These are phyloP conservation scores for Miichthys miiuy DNA, from an alignment of 2,797 vertebrate species.

Conservation along the genomic window DNA sequence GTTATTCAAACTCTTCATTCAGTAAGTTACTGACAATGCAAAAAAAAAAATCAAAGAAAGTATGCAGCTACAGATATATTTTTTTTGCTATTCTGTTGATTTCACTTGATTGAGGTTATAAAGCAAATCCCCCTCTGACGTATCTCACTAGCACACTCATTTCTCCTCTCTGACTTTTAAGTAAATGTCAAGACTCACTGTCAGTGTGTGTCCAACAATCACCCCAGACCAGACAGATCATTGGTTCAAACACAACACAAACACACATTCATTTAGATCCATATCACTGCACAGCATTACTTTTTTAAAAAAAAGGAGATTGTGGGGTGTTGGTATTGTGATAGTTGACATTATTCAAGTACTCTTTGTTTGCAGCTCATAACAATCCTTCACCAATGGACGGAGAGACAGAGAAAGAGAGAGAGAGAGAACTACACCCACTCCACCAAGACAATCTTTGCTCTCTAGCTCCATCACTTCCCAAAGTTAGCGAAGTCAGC, in stretches of 20 bases:
- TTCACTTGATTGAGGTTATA: constrained; percentile 80
- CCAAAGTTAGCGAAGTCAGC: constrained; percentile 99
- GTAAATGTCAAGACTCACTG: constrained; percentile 50
- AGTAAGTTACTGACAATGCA: constrained; percentile 59
- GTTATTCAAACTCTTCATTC: constrained; percentile 65
- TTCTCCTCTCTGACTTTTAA: constrained; percentile 50
- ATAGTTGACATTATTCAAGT: constrained; percentile 87
- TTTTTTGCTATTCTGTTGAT: constrained; percentile 75
- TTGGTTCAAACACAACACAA: constrained; percentile 72
- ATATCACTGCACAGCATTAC: constrained; percentile 60
- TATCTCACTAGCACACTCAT: constrained; percentile 62
- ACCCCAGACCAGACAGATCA: constrained; percentile 63
- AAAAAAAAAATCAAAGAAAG: constrained; percentile 38
- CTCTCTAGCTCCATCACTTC: constrained; percentile 88
- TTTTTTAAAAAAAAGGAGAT: constrained; percentile 55
- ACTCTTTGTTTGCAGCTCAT: constrained; percentile 88
- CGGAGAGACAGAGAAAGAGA: constrained; percentile 62
- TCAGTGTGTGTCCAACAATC: constrained; percentile 49
- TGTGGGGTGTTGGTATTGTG: constrained; percentile 72
- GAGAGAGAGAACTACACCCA: constrained; percentile 56
- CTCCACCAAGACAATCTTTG: constrained; percentile 76
- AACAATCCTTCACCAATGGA: constrained; percentile 83
- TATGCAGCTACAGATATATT: constrained; percentile 52
- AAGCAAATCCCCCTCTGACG: constrained; percentile 63
- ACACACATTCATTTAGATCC: constrained; percentile 72